A percentile compares a stretch with the other conserved stretches of the same genome.
Conservation (phyloP, 2,797 vertebrate species). For the Lacerta agilis region DNA sequence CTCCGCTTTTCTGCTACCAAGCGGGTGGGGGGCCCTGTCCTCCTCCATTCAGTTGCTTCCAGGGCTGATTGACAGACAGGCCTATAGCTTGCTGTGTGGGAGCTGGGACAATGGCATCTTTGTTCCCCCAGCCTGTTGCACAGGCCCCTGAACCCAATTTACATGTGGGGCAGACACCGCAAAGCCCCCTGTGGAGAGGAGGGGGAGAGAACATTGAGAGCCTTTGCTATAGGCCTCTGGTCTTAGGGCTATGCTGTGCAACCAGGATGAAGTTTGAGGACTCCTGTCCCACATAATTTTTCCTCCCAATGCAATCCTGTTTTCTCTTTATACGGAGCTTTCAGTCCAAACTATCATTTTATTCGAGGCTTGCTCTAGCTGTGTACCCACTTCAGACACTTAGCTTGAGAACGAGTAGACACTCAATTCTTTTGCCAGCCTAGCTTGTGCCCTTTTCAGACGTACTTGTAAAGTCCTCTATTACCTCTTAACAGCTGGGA, state of each 20-base stretch:
- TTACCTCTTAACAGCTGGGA: neutral
- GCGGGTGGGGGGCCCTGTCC: neutral
- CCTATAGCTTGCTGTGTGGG: constrained; percentile 77
- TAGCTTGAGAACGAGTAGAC: neutral
- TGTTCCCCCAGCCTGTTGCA: constrained; percentile 77
- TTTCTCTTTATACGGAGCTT: neutral
- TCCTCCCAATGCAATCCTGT: neutral
- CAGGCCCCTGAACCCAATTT: constrained; percentile 86
- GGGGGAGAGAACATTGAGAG: constrained; percentile 19
- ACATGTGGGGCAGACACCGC: constrained; percentile 90
- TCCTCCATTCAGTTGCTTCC: constrained; percentile 32
- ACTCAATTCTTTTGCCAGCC: neutral
- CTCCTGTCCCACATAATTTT: neutral
- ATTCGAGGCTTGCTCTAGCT: neutral
- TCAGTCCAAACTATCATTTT: neutral
- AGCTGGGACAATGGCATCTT: constrained; percentile 85
- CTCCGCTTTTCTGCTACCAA: constrained; percentile 14
- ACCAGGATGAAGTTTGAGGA: neutral
- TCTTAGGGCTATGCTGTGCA: constrained; percentile 7
- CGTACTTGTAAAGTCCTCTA: neutral
- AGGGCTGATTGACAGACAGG: constrained; percentile 74
- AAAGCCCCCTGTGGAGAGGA: constrained; percentile 44
- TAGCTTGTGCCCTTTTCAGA: neutral
- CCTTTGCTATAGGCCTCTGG: constrained; percentile 21
- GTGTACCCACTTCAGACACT: neutral